Base-by-base conservation (phyloP, 2,888 invertebrate genomes). In the Plusia festucae region DNA sequence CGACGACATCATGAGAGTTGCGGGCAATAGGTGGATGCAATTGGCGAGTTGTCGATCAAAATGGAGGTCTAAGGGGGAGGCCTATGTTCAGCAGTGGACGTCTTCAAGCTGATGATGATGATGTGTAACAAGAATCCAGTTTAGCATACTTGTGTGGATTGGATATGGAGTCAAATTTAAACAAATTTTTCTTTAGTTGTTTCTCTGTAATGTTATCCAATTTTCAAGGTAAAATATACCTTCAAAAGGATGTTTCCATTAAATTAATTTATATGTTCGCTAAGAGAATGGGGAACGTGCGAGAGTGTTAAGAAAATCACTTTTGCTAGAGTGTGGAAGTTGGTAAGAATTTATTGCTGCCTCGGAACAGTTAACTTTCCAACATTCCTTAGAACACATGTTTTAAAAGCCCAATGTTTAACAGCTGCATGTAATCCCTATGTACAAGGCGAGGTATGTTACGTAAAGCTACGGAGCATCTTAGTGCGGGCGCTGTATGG, bases 261-360 rank as follows among this genome's bases (percentile, higher is more conserved):
- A 40, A 40, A 40, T n/a, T 5, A 52, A 71, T 24, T 65, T 60
- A 65, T 57, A 65, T 52, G 60, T 57, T 54, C 60, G 59, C 70
- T 60, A 70, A 70, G 68, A 72, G 70, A 74, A 78, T 79, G 63
- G 69, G 69, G 81, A 76, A 78, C 81, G 76, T 82, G 56, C 27
- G 46, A 53, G 51, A 55, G 53, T 61, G 60, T 55, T 61, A 75
- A 75, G 61, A 66, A 27, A 70, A 66, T 70, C 73, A 66, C 71
- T 75, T 70, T 60, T 70, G 68, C 27, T 68, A 22, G 60, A 59
- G 54, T 52, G 56, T 16, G 44, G 60, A 18, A 70, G 68, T 76
- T 68, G 44, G 58, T 53, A 51, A 59, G 56, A 51, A 76, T 76
- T 76, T 76, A 74, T 75, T 53, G 62, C 32, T 61, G 62, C 27